phyloP scores from a whole-genome alignment of 2,113 vertebrate species.

The Oreochromis tanganicae region DNA sequence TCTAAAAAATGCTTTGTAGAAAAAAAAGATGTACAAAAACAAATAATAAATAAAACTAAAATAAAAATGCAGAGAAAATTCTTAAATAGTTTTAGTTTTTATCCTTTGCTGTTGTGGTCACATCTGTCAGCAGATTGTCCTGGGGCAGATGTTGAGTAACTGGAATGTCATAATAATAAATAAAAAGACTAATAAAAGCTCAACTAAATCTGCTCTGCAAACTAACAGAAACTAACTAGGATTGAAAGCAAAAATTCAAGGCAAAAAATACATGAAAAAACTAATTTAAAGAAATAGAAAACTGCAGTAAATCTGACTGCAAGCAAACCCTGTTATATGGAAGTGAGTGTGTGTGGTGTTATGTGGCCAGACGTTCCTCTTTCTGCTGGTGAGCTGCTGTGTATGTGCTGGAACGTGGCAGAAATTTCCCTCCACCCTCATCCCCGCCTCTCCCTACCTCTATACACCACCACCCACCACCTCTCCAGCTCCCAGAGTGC shows the following conservation, averaged over 20 bases:
- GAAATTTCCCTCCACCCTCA: slow-evolving; percentile 9
- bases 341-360: background rate
- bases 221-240: background rate
- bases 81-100: background rate
- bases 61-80: background rate
- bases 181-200: background rate
- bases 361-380: slow-evolving; percentile 32
- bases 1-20: background rate
- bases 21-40: background rate
- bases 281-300: background rate
- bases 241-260: background rate
- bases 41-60: background rate
- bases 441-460: slow-evolving; percentile 12
- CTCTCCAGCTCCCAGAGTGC: slow-evolving; percentile 65
- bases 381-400: slow-evolving; percentile 53
- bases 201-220: background rate
- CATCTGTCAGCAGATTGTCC: background rate
- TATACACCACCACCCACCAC: background rate
- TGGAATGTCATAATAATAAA: background rate
- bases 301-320: background rate
- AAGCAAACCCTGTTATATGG: background rate
- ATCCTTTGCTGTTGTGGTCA: background rate
- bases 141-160: background rate
- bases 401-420: slow-evolving; percentile 68
- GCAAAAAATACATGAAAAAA: background rate